Evolutionary conservation across 2,113 vertebrate species (phyloP), one percentile per base, ranked within the genome.

Genomic region (Oncorhynchus kisutch): DNA sequence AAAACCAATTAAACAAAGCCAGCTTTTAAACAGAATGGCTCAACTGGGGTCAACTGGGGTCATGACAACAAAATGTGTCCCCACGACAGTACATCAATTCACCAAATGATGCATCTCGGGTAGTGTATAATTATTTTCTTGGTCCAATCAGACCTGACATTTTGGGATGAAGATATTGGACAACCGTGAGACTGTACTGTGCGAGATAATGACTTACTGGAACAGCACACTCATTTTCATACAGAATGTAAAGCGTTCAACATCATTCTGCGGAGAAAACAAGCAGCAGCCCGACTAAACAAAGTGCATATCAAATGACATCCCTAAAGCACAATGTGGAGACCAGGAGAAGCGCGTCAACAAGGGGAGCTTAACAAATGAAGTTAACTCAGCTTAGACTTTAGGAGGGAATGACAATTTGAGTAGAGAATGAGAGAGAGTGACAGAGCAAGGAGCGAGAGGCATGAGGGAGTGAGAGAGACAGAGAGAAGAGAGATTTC

Each of bases 141-240:
- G 59, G 71, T 71, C 39, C 24, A 71, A 71, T 85, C 68, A 67
- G 48, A 14, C 34, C 78, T 90, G 90, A 75, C 88, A 88, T 89
- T 90, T 85, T 82, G 74, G 74, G 34, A 77, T 84, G 66, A 1
- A 69, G 70, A 78, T 45, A 74, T 87, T 75, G 83, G 64, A 57
- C 71, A 71, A 77, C 27, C 12, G 48, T 27, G 69, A 31, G 24
- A n/a, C 54, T 70, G 72, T 82, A 85, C 82, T 79, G 59, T 16
- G 20, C 4, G 25, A 60, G 86, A 90, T 82, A 86, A 85, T 62
- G 60, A 54, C 60, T 57, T 68, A 24, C 74, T 72, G 70, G 20
- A 85, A 79, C 78, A 72, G 48, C 70, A 69, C 66, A 65, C 74
- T 79, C 7, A 86, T 85, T 83, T 77, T 89, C 69, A 79, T 66